Evolutionary conservation across 2,888 invertebrate species (phyloP).

Genomic region (Chymomyza fuscimana): DNA sequence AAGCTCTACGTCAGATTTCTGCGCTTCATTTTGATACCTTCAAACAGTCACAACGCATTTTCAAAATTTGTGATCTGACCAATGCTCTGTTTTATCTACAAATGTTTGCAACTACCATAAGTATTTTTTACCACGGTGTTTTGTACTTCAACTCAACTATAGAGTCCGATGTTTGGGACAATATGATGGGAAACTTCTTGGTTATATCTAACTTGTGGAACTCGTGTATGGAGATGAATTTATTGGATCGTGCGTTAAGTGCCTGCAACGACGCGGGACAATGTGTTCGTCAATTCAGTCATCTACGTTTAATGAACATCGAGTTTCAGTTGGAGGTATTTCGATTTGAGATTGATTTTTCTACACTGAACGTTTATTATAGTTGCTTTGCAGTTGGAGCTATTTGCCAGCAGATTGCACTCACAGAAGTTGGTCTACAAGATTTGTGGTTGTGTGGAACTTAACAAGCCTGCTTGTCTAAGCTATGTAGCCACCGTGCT

Average conservation of each 20-base stretch:
- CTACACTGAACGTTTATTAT: background rate
- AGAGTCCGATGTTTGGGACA: background rate
- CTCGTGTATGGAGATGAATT: conserved; percentile 27
- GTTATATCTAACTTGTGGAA: conserved; percentile 30
- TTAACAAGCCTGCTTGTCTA: conserved; percentile 33
- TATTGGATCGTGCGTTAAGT: conserved; percentile 27
- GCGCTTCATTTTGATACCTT: conserved; percentile 42
- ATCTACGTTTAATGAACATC: conserved; percentile 9
- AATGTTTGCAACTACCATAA: conserved; percentile 38
- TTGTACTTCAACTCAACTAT: conserved; percentile 22
- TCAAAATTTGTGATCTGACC: conserved; percentile 35
- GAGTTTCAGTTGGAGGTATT: conserved; percentile 32
- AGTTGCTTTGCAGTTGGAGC: conserved; percentile 29
- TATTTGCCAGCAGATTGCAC: conserved; percentile 28
- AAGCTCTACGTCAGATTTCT: conserved; percentile 23
- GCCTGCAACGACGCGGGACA: conserved; percentile 23
- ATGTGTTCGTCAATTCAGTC: conserved; percentile 28
- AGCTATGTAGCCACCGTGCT: conserved; percentile 33
- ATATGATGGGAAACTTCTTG: conserved; percentile 22
- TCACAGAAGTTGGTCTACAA: conserved; percentile 29
- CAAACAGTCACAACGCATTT: conserved; percentile 33
- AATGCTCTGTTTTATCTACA: conserved; percentile 29
- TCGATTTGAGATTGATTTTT: background rate
- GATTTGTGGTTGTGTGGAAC: conserved; percentile 41
- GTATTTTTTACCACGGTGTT: conserved; percentile 38